phyloP scores from a whole-genome alignment of 2,797 vertebrate species.

The Typhlichthys subterraneus region DNA sequence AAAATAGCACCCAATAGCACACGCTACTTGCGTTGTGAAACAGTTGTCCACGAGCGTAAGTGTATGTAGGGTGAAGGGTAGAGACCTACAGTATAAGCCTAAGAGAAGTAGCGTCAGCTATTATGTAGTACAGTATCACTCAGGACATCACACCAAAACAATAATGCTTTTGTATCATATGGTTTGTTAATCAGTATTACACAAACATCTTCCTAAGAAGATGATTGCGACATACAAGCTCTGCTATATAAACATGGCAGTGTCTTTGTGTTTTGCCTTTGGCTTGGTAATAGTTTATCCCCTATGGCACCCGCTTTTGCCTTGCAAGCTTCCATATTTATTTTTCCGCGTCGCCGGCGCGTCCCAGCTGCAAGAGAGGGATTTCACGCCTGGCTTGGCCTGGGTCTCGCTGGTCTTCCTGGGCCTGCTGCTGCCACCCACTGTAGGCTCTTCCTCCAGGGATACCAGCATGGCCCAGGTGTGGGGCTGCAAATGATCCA shows the following conservation, averaged over 20 bases:
- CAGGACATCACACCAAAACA: no score
- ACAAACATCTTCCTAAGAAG: background rate
- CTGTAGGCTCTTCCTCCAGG: constrained; percentile 36
- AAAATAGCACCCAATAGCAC: no score
- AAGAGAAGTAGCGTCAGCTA: no score
- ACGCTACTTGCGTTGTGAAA: no score
- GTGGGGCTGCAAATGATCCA: constrained; percentile 72
- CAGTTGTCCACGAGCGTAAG: no score
- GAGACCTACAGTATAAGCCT: no score
- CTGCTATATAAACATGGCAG: background rate
- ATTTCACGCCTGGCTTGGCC: constrained; percentile 69
- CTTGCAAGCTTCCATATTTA: constrained; percentile 62
- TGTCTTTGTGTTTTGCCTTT: constrained; percentile 1
- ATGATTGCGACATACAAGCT: background rate
- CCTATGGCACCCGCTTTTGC: constrained; percentile 35
- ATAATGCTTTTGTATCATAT: no score
- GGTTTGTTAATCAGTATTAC: background rate
- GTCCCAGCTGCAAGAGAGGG: constrained; percentile 53
- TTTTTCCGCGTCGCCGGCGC: constrained; percentile 55
- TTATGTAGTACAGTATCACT: no score
- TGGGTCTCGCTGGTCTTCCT: constrained; percentile 59
- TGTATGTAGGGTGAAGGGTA: no score
- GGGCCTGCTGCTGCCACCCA: constrained; percentile 63
- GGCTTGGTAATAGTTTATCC: constrained; percentile 30
- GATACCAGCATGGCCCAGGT: constrained; percentile 70